A percentile compares a stretch with the other conserved stretches of the same genome.
phyloP scores from a whole-genome alignment of 2,888 invertebrate species.

The Pseudococcus jackbeardsleyi region DNA sequence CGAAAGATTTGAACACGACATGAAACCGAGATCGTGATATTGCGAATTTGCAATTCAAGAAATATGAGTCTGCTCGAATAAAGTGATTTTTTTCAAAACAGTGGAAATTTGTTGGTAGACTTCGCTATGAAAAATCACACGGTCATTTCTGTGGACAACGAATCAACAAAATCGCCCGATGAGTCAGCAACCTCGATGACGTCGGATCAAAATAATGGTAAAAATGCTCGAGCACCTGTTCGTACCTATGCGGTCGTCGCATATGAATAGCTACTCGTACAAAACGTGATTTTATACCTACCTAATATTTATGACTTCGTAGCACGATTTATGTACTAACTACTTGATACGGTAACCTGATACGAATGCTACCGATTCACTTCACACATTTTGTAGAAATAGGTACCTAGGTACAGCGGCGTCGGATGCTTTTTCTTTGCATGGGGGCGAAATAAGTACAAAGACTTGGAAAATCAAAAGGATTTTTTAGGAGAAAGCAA shows the following conservation, averaged over 20 bases:
- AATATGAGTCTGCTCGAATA: constrained; percentile 21
- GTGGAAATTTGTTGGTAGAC: neutral
- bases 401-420: no score
- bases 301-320: neutral
- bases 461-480: no score
- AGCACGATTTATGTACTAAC: no score
- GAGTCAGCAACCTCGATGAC: neutral
- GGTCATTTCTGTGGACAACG: constrained; percentile 26
- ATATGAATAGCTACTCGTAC: neutral
- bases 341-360: no score
- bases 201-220: neutral
- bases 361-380: no score
- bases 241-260: neutral
- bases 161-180: constrained; percentile 40
- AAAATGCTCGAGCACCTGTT: neutral
- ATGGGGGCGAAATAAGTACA: no score
- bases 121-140: constrained; percentile 14
- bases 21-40: constrained; percentile 33
- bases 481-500: no score
- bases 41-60: neutral
- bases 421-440: no score
- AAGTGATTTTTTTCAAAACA: neutral
- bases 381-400: no score
- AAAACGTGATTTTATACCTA: no score
- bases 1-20: neutral